These are phyloP conservation scores for Glomeris marginata DNA, from an alignment of 2,888 invertebrate genomes.

Conservation along the genomic window DNA sequence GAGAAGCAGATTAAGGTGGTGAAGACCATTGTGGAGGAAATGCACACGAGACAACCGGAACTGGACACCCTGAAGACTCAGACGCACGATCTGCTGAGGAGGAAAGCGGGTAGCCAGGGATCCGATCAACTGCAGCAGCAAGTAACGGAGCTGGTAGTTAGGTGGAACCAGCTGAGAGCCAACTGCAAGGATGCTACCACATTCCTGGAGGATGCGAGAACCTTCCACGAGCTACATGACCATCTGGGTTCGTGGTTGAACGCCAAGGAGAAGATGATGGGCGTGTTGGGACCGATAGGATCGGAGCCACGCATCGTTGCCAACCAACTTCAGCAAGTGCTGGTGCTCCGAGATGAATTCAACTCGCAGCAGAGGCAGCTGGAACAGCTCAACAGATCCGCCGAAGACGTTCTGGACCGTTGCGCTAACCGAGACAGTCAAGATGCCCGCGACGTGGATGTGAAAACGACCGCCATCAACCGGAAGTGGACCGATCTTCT, in stretches of 20 bases:
- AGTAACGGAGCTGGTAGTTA: constrained; percentile 51
- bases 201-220: constrained; percentile 65
- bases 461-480: constrained; percentile 54
- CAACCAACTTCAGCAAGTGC: constrained; percentile 79
- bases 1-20: constrained; percentile 71
- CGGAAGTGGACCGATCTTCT: constrained; percentile 64
- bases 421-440: constrained; percentile 37
- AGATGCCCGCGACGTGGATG: constrained; percentile 49
- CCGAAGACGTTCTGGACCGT: constrained; percentile 52
- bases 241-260: constrained; percentile 71
- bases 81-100: constrained; percentile 68
- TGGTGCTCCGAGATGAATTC: constrained; percentile 85
- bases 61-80: constrained; percentile 79
- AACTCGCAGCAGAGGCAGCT: constrained; percentile 80
- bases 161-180: constrained; percentile 75
- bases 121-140: constrained; percentile 68
- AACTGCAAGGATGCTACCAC: constrained; percentile 52
- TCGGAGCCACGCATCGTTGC: constrained; percentile 91
- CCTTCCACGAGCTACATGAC: constrained; percentile 79
- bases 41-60: constrained; percentile 82
- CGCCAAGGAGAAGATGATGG: constrained; percentile 90
- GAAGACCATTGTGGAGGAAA: constrained; percentile 64
- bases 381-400: constrained; percentile 66
- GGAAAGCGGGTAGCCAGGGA: constrained; percentile 70
- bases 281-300: constrained; percentile 87